phyloP scores from a whole-genome alignment of 2,888 invertebrate genomes.

The Drosophila tripunctata region DNA sequence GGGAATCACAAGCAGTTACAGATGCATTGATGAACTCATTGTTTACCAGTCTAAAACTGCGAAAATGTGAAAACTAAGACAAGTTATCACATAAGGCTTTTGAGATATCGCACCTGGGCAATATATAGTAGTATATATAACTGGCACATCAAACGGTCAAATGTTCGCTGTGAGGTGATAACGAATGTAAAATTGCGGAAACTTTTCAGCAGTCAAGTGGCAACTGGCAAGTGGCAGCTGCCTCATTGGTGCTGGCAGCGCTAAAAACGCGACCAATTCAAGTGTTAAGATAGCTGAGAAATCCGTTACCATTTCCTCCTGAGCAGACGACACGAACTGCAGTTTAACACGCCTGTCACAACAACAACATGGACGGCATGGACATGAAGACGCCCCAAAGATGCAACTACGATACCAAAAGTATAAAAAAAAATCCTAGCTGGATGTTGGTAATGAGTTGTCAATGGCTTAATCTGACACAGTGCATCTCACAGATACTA shows the following conservation, averaged over 20 bases:
- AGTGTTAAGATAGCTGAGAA: slow-evolving; percentile 45
- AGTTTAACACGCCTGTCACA: slow-evolving; percentile 63
- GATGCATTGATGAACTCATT: slow-evolving; percentile 35
- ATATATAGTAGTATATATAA: slow-evolving; percentile 37
- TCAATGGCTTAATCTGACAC: slow-evolving; percentile 65
- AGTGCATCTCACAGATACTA: slow-evolving; percentile 42
- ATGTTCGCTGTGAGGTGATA: slow-evolving; percentile 55
- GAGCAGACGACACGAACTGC: slow-evolving; percentile 49
- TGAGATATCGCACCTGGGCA: slow-evolving; percentile 56
- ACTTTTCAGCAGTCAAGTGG: slow-evolving; percentile 36
- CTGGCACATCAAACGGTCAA: slow-evolving; percentile 63
- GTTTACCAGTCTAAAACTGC: slow-evolving; percentile 24
- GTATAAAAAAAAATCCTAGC: slow-evolving; percentile 30
- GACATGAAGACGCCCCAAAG: slow-evolving; percentile 18
- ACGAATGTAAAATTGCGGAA: slow-evolving; percentile 73
- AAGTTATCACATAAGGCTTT: slow-evolving; percentile 30
- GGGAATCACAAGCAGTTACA: slow-evolving; percentile 7
- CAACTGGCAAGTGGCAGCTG: slow-evolving; percentile 43
- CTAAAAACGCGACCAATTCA: slow-evolving; percentile 39
- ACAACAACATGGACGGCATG: slow-evolving; percentile 26
- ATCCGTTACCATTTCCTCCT: slow-evolving; percentile 64
- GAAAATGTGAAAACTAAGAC: background rate
- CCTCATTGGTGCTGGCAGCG: slow-evolving; percentile 9
- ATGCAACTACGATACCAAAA: slow-evolving; percentile 22
- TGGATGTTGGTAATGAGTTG: slow-evolving; percentile 50